Base-by-base conservation (phyloP, 2,888 invertebrate genomes). In the Petrolisthes manimaculis region DNA sequence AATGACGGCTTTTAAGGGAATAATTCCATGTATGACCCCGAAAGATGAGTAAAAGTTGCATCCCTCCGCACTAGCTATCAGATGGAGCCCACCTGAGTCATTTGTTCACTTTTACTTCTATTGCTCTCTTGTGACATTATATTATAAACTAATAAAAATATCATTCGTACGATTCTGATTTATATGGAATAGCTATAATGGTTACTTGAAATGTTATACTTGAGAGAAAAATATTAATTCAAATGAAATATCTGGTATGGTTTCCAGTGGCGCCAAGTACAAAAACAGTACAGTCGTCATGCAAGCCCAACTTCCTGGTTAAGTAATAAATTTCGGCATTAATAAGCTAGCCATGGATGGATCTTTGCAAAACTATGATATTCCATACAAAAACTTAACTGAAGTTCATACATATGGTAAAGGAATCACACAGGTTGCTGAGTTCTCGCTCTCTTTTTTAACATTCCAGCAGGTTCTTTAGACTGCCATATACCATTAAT, bases 1-100 rank as follows among this genome's bases (percentile, higher is more conserved):
- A 18, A 71, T 18, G 6, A 71, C 71, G 37, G 37, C 18, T 79
- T 55, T n/a, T n/a, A 18, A 54, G 8, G n/a, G 37, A 75, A 55
- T 56, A 84, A 51, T 37, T 37, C 21, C 5, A 56, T 56, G 75
- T 21, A 55, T 84, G 83, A 84, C 83, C 83, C 74, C 83, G 54
- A 84, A 75, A 51, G 24, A 84, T 55, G 74, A 75, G 83, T 84
- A 84, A 84, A 84, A 84, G 83, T 84, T 75, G 86, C 80, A 86
- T 86, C 86, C 86, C 82, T 86, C 86, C 82, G 86, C 86, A 24
- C 5, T 24, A 21, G 24, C 81, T 81, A 67, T 81, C 81, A 81
- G 81, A 81, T 67, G 67, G 75, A 77, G 83, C 83, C 75, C 86
- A 86, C 86, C 75, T 86, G 84, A 56, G 83, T 74, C 74, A 80